Percentiles rank a stretch among this genome's conserved stretches.
phyloP scores from a whole-genome alignment of 2,797 vertebrate species.

The Ctenopoma multispine region DNA sequence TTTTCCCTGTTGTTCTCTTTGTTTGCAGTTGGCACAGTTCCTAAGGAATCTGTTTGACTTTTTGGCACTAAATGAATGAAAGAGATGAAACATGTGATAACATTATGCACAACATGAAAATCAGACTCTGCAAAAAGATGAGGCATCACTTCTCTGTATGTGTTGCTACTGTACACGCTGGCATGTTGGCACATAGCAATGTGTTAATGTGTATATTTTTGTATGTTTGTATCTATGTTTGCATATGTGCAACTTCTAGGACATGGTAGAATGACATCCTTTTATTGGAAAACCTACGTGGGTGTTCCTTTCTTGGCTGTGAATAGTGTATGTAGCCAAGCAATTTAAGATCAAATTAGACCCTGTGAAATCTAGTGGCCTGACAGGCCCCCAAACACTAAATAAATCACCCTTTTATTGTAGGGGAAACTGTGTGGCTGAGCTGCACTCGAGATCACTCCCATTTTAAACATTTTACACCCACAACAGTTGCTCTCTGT shows the following conservation, averaged over 20 bases:
- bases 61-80: constrained; percentile 22
- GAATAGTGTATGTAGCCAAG: constrained; percentile 59
- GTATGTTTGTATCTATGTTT: constrained; percentile 16
- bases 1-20: neutral
- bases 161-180: constrained; percentile 34
- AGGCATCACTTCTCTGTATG: constrained; percentile 27
- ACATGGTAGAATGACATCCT: constrained; percentile 45
- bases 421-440: constrained; percentile 56
- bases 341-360: constrained; percentile 75
- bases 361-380: constrained; percentile 54
- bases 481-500: constrained; percentile 32
- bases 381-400: constrained; percentile 65
- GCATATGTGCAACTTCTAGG: constrained; percentile 44
- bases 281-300: constrained; percentile 49
- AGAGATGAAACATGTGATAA: constrained; percentile 14
- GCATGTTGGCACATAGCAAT: constrained; percentile 32
- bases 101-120: neutral
- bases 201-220: constrained; percentile 41
- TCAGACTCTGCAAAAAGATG: neutral
- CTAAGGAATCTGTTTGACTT: neutral
- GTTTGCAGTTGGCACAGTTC: constrained; percentile 1
- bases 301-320: constrained; percentile 45
- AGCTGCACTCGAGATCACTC: constrained; percentile 59
- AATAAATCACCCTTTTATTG: constrained; percentile 76
- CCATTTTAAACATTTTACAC: constrained; percentile 65